Evolutionary conservation across 2,113 vertebrate species (phyloP).

Genomic region (Rhinoderma darwinii): DNA sequence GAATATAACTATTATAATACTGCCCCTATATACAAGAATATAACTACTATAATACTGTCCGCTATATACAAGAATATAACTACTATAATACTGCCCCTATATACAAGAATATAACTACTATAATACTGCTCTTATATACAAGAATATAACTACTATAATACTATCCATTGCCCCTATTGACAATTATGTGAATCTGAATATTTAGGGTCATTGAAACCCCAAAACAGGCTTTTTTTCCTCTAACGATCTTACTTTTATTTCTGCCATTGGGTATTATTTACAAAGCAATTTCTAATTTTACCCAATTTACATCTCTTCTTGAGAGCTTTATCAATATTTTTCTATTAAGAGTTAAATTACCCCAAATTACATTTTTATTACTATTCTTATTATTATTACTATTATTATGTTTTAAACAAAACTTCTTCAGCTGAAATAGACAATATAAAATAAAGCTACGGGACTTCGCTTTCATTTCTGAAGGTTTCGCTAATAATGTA

Average conservation of each 20-base stretch:
- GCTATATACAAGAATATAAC: too few relatives aligned
- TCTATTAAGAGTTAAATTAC: neutral
- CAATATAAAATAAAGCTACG: neutral
- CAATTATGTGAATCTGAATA: too few relatives aligned
- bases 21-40: too few relatives aligned
- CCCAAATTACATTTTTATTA: conserved; percentile 11
- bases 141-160: too few relatives aligned
- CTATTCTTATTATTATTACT: conserved; percentile 1
- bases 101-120: neutral
- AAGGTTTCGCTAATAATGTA: neutral
- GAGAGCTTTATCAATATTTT: neutral
- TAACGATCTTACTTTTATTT: neutral
- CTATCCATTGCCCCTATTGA: too few relatives aligned
- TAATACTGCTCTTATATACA: neutral
- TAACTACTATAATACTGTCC: too few relatives aligned
- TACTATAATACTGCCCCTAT: too few relatives aligned
- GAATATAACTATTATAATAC: too few relatives aligned
- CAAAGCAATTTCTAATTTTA: neutral
- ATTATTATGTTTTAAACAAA: neutral
- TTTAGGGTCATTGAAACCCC: neutral
- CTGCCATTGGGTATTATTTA: neutral
- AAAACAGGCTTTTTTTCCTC: neutral
- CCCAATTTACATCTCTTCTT: neutral
- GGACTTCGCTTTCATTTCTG: neutral
- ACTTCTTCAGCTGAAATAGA: neutral